Evolutionary conservation across 2,113 vertebrate genomes (phyloP).

Genomic region (Erythrolamprus reginae): DNA sequence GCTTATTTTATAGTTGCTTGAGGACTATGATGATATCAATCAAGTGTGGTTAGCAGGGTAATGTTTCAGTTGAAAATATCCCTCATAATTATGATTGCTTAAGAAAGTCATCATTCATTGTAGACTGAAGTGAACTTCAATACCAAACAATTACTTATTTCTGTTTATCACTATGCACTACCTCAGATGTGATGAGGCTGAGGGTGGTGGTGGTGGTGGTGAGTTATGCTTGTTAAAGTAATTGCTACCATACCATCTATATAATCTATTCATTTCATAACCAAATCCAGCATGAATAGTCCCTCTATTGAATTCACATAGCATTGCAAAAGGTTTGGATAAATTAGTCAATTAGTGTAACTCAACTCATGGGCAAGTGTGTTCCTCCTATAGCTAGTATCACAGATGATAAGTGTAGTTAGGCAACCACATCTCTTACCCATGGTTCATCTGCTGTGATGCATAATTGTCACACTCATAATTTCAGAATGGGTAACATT

Average conservation of each 20-base stretch:
- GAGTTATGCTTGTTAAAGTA: slow-evolving; percentile 42
- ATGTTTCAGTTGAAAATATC: slow-evolving; percentile 45
- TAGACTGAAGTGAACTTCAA: slow-evolving; percentile 52
- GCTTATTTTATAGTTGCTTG: slow-evolving; percentile 48
- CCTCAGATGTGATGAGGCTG: slow-evolving; percentile 55
- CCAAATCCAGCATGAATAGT: background rate
- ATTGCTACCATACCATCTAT: slow-evolving; percentile 33
- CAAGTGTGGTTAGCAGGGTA: slow-evolving; percentile 52
- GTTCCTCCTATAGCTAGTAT: background rate
- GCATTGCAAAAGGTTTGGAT: background rate
- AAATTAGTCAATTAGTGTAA: background rate
- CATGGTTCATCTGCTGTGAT: background rate
- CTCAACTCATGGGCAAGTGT: background rate
- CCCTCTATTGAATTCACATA: background rate
- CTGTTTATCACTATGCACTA: slow-evolving; percentile 54
- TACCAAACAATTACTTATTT: slow-evolving; percentile 28
- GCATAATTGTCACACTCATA: background rate
- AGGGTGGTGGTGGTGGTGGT: slow-evolving; percentile 2
- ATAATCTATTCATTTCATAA: slow-evolving; percentile 8
- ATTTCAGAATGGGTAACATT: background rate
- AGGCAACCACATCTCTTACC: background rate
- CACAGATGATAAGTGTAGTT: background rate
- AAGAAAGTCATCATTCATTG: slow-evolving; percentile 59
- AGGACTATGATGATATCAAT: slow-evolving; percentile 49
- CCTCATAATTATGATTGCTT: slow-evolving; percentile 60